Conservation (phyloP, 2,797 vertebrate species). For the Poeciliopsis infans region DNA sequence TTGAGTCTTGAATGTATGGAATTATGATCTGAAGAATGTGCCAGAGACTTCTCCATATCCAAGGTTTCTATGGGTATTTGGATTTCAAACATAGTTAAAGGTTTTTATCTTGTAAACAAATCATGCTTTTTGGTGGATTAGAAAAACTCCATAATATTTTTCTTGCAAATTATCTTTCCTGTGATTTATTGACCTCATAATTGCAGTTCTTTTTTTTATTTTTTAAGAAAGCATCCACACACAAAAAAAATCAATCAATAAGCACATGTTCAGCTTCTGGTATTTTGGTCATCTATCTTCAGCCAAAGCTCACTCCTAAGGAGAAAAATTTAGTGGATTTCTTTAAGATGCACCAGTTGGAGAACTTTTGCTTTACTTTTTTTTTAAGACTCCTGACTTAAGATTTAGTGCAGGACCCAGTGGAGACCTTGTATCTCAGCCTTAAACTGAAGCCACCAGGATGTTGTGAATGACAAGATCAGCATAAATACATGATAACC, state of each 20-base stretch:
- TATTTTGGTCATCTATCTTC: neutral
- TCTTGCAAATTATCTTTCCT: neutral
- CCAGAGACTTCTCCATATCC: neutral
- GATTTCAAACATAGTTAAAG: neutral
- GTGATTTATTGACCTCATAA: neutral
- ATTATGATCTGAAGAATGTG: neutral
- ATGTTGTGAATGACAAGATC: slow-evolving; percentile 28
- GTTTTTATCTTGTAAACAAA: neutral
- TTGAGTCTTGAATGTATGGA: neutral
- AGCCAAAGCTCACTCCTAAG: neutral
- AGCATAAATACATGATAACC: slow-evolving; percentile 41
- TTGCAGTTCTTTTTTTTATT: neutral
- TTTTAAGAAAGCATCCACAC: neutral
- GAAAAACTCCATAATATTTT: neutral
- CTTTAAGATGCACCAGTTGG: too few relatives aligned
- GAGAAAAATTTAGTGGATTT: neutral
- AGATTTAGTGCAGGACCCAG: neutral
- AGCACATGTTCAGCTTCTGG: neutral
- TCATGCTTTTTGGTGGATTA: neutral
- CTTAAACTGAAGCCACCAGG: neutral
- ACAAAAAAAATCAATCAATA: neutral
- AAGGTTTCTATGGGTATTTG: neutral
- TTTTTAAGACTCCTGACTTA: neutral
- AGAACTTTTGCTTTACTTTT: neutral
- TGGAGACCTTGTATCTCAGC: neutral